Conservation (phyloP, 1,140 invertebrate genomes). For the Leguminivora glycinivorella region DNA sequence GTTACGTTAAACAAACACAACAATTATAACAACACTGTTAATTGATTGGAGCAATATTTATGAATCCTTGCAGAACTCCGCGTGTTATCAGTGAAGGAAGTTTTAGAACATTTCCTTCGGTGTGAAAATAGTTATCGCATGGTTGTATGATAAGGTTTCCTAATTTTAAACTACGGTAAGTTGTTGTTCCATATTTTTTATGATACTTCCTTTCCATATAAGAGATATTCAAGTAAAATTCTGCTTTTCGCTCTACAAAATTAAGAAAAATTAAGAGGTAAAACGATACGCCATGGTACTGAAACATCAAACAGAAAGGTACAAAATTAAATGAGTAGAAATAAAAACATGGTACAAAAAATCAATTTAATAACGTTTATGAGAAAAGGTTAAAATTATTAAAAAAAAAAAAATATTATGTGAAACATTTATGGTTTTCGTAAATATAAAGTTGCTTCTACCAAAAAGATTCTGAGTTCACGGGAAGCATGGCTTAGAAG, state of each 20-base stretch:
- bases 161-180: slow-evolving; percentile 47
- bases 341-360: no score
- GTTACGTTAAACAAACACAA: neutral
- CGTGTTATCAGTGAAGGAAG: neutral
- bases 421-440: no score
- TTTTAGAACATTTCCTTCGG: slow-evolving; percentile 22
- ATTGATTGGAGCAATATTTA: neutral
- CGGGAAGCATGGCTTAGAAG: no score
- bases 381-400: no score
- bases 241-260: neutral
- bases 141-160: slow-evolving; percentile 47
- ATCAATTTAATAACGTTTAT: no score
- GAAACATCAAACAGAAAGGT: no score
- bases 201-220: neutral
- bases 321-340: no score
- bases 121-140: slow-evolving; percentile 5
- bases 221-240: neutral
- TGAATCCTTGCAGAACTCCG: neutral
- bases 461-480: no score
- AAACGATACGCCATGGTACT: no score
- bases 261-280: neutral
- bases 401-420: no score
- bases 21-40: neutral
- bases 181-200: neutral
- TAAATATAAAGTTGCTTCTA: no score